Conservation (phyloP, 2,888 invertebrate species). For the Poecilus cupreus region DNA sequence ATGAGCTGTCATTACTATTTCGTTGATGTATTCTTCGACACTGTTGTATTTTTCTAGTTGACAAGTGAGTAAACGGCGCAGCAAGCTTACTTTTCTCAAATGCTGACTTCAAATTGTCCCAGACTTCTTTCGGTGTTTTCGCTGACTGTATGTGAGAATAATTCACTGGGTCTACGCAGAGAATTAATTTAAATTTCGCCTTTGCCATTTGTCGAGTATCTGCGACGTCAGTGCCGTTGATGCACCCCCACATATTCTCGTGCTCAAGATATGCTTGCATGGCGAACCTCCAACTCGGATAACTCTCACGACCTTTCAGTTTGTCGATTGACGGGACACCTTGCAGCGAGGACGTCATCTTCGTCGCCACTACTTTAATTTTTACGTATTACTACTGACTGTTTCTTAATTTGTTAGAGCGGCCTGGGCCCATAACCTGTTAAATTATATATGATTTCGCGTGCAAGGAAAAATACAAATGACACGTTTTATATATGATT, state of each 20-base stretch:
- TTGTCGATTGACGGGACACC: not conserved
- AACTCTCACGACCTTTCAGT: not conserved
- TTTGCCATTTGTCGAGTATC: slow-evolving; percentile 52
- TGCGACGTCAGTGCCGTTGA: not conserved
- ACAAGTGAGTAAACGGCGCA: slow-evolving; percentile 62
- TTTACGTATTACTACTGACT: too few relatives aligned
- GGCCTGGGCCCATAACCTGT: too few relatives aligned
- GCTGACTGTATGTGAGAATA: not conserved
- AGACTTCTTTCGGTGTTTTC: slow-evolving; percentile 31
- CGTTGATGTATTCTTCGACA: slow-evolving; percentile 64
- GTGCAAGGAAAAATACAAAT: too few relatives aligned
- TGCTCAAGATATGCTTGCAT: not conserved
- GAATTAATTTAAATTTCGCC: slow-evolving; percentile 43
- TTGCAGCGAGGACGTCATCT: too few relatives aligned
- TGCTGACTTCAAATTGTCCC: slow-evolving; percentile 48
- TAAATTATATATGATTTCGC: too few relatives aligned
- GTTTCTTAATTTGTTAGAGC: too few relatives aligned
- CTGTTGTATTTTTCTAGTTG: slow-evolving; percentile 62
- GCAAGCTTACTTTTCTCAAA: slow-evolving; percentile 63
- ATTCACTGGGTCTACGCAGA: slow-evolving; percentile 38
- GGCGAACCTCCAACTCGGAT: not conserved
- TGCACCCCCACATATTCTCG: not conserved
- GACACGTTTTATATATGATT: too few relatives aligned
- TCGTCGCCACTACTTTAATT: too few relatives aligned
- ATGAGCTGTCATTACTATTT: slow-evolving; percentile 63